These are phyloP conservation scores for Callocephalon fimbriatum DNA, from an alignment of 2,113 vertebrate genomes.

Conservation along the genomic window DNA sequence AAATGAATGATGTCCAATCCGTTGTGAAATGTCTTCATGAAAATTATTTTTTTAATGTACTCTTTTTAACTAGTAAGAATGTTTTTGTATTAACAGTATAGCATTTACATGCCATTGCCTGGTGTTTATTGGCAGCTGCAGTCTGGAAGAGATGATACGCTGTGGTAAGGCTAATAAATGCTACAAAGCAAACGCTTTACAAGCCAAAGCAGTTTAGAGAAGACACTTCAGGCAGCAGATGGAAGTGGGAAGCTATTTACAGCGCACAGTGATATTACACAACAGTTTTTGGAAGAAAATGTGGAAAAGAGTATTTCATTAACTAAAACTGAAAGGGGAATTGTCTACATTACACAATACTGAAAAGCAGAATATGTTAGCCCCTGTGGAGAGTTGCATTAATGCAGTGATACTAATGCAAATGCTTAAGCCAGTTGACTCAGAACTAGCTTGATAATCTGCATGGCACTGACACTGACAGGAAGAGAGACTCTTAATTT, in stretches of 20 bases:
- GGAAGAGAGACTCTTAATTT: neutral
- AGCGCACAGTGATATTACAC: neutral
- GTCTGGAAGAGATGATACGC: neutral
- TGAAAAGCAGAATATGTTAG: neutral
- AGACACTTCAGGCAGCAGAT: neutral
- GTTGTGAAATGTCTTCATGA: neutral
- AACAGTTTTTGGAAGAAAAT: constrained; percentile 30
- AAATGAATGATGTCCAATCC: neutral
- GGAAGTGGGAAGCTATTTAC: constrained; percentile 31
- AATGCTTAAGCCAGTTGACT: neutral
- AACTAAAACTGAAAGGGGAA: neutral
- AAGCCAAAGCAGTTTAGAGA: neutral
- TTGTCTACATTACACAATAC: neutral
- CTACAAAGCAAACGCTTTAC: neutral
- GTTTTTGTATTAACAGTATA: neutral
- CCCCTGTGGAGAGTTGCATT: neutral
- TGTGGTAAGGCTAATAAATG: neutral
- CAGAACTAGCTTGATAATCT: neutral
- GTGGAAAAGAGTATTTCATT: constrained; percentile 18
- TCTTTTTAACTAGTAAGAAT: neutral
- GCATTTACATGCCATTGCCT: neutral
- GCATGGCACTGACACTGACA: neutral
- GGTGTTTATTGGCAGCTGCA: neutral
- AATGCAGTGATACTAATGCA: neutral
- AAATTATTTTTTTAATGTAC: neutral